These are phyloP conservation scores for Acrobasis repandana DNA, from an alignment of 2,888 invertebrate species.

Conservation along the genomic window DNA sequence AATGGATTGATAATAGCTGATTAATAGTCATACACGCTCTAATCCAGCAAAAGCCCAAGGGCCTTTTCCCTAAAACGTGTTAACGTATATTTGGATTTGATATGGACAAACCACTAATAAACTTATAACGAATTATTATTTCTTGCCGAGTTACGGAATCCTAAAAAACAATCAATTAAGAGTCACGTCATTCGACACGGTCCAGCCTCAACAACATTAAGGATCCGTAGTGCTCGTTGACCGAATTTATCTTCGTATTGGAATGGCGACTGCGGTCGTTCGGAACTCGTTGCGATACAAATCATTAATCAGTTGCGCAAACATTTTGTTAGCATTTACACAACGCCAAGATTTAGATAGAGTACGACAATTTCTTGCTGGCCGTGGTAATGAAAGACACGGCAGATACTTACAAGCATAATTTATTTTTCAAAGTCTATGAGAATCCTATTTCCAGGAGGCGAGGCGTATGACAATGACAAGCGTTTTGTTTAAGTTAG, in stretches of 20 bases:
- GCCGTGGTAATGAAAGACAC: neutral
- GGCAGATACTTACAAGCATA: neutral
- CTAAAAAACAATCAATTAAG: constrained; percentile 51
- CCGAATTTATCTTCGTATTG: constrained; percentile 56
- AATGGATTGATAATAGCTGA: no score
- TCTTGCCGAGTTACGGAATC: no score
- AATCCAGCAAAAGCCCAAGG: no score
- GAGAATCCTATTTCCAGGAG: neutral
- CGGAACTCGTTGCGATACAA: constrained; percentile 42
- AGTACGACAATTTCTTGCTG: constrained; percentile 3
- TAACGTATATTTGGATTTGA: no score
- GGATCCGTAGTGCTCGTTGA: constrained; percentile 54
- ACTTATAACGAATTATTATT: no score
- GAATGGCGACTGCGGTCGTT: constrained; percentile 39
- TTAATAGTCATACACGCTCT: no score
- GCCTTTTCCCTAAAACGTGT: no score
- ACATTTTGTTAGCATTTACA: constrained; percentile 39
- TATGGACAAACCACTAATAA: no score
- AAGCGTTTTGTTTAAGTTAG: constrained; percentile 17
- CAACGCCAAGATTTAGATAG: constrained; percentile 19
- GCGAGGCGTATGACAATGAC: neutral
- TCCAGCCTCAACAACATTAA: constrained; percentile 40
- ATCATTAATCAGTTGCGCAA: constrained; percentile 44
- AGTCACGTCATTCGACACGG: constrained; percentile 52
- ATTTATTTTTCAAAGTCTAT: neutral